phyloP scores from a whole-genome alignment of 2,888 invertebrate genomes.

The Sphaerophoria rueppellii region DNA sequence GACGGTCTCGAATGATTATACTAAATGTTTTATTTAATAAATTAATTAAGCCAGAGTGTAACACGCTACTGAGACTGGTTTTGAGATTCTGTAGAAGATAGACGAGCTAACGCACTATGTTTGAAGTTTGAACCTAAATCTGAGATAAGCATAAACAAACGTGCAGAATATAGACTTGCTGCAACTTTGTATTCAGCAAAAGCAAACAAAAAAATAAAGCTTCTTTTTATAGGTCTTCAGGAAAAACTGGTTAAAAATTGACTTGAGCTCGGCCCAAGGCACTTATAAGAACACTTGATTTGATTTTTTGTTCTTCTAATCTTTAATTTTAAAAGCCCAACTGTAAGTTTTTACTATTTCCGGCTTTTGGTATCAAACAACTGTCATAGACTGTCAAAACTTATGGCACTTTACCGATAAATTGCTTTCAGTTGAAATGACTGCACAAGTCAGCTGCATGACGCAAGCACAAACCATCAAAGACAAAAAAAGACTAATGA shows the following conservation, averaged over 20 bases:
- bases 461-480: background rate
- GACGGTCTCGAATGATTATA: background rate
- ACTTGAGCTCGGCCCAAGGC: slow-evolving; percentile 10
- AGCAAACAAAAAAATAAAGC: too few species aligned
- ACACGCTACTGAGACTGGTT: slow-evolving; percentile 45
- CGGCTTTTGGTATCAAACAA: slow-evolving; percentile 56
- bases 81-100: slow-evolving; percentile 54
- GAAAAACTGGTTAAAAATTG: slow-evolving; percentile 49
- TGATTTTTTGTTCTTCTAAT: slow-evolving; percentile 22
- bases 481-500: slow-evolving; percentile 5
- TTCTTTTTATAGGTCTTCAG: slow-evolving; percentile 1
- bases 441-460: slow-evolving; percentile 10
- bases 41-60: slow-evolving; percentile 48
- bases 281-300: slow-evolving; percentile 42
- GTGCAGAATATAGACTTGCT: slow-evolving; percentile 48
- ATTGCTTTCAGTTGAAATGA: background rate
- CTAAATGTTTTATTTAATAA: slow-evolving; percentile 43
- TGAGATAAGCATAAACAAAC: slow-evolving; percentile 25
- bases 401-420: slow-evolving; percentile 32
- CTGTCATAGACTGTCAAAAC: slow-evolving; percentile 50
- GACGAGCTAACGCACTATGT: slow-evolving; percentile 12
- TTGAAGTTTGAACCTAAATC: slow-evolving; percentile 22
- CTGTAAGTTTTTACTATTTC: slow-evolving; percentile 38
- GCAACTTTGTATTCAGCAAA: slow-evolving; percentile 29
- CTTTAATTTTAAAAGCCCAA: background rate